Percentiles rank a stretch among this genome's conserved stretches.
These are phyloP conservation scores for Rhaphigaster nebulosa DNA, from an alignment of 2,888 invertebrate genomes.

Conservation along the genomic window DNA sequence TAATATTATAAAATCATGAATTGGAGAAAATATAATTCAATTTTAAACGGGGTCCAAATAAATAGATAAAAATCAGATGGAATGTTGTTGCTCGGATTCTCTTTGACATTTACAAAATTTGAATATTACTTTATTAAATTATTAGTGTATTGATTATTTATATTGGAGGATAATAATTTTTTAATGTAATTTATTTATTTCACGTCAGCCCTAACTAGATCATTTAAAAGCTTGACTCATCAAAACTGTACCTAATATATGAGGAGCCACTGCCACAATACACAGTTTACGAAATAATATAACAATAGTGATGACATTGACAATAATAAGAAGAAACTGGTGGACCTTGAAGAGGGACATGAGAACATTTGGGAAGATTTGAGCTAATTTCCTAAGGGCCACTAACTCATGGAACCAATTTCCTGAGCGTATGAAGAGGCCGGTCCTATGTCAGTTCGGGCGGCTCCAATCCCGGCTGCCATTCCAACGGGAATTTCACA, in stretches of 20 bases:
- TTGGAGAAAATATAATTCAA: too few relatives aligned
- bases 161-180: too few relatives aligned
- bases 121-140: too few relatives aligned
- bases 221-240: not conserved
- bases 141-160: too few relatives aligned
- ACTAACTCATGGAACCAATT: constrained; percentile 44
- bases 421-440: not conserved
- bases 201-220: not conserved
- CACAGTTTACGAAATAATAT: not conserved
- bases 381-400: constrained; percentile 3
- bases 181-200: not conserved
- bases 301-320: not conserved
- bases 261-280: not conserved
- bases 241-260: not conserved
- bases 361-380: not conserved
- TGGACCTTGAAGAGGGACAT: not conserved
- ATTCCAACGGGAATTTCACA: not conserved
- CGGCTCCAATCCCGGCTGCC: not conserved
- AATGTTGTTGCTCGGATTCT: too few relatives aligned
- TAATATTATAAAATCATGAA: too few relatives aligned
- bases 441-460: not conserved
- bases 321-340: not conserved
- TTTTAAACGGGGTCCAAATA: too few relatives aligned
- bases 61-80: too few relatives aligned
- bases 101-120: too few relatives aligned